Conservation (phyloP, 2,113 vertebrate genomes). For the Elephantulus edwardii region DNA sequence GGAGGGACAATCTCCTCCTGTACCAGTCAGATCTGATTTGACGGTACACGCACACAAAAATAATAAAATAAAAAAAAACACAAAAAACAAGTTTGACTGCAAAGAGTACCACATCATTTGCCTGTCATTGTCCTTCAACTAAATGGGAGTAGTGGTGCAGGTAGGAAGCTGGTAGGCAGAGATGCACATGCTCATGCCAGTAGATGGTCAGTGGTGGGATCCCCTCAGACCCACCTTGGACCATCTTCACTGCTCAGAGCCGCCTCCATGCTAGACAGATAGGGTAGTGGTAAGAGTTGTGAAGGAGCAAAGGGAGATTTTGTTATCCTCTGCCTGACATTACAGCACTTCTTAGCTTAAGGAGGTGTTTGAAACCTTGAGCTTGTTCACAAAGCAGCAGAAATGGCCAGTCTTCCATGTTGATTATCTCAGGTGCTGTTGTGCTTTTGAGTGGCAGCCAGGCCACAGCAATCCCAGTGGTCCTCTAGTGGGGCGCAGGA, state of each 20-base stretch:
- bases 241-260: neutral
- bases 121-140: neutral
- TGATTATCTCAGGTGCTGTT: neutral
- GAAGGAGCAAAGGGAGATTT: neutral
- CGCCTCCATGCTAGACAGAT: neutral
- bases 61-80: no score
- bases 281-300: neutral
- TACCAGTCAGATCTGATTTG: no score
- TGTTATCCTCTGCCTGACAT: neutral
- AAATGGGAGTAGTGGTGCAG: neutral
- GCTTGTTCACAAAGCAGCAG: neutral
- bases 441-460: neutral
- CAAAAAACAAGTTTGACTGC: neutral
- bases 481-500: neutral
- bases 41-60: no score
- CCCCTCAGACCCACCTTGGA: neutral
- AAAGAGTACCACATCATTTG: constrained; percentile 32
- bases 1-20: no score
- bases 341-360: neutral
- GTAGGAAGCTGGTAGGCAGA: neutral
- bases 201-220: neutral
- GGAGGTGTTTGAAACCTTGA: neutral
- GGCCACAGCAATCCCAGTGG: neutral
- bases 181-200: neutral
- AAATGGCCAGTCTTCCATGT: neutral